phyloP scores from a whole-genome alignment of 2,888 invertebrate genomes.

The Altica lythri region DNA sequence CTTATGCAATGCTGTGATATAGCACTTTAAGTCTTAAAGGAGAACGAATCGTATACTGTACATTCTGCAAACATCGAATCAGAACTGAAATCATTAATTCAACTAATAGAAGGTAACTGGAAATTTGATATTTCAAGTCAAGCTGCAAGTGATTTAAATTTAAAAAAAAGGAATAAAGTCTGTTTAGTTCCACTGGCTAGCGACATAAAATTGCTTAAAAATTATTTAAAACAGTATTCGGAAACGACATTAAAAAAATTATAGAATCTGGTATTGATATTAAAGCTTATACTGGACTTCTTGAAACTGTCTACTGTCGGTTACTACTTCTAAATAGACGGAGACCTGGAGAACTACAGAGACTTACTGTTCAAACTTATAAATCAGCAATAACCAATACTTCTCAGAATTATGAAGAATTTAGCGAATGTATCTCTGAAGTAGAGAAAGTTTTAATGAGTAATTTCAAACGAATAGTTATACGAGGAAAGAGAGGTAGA shows the following conservation, averaged over 20 bases:
- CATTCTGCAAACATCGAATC: constrained; percentile 36
- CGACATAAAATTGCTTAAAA: constrained; percentile 36
- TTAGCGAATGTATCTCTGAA: constrained; percentile 13
- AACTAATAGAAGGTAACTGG: constrained; percentile 34
- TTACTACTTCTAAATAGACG: constrained; percentile 34
- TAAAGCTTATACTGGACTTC: constrained; percentile 23
- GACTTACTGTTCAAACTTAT: constrained; percentile 17
- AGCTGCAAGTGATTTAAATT: constrained; percentile 14
- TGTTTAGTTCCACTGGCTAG: constrained; percentile 19
- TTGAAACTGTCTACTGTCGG: constrained; percentile 29
- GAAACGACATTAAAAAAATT: not conserved
- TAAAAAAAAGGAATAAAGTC: too few relatives aligned
- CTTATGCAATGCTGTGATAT: too few relatives aligned
- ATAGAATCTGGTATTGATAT: not conserved
- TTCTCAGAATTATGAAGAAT: constrained; percentile 27
- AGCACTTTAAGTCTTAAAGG: constrained; percentile 32
- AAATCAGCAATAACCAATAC: not conserved
- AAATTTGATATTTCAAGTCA: constrained; percentile 31
- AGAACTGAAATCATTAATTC: constrained; percentile 36
- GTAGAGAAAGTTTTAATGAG: constrained; percentile 21
- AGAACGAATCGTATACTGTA: constrained; percentile 25
- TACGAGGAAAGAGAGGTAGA: constrained; percentile 27
- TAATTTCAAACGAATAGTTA: constrained; percentile 29
- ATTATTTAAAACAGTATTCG: constrained; percentile 14
- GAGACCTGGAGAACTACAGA: constrained; percentile 39